Evolutionary conservation across 2,113 vertebrate genomes (phyloP), one percentile per base, ranked within the genome.

Genomic region (Corvus hawaiiensis): DNA sequence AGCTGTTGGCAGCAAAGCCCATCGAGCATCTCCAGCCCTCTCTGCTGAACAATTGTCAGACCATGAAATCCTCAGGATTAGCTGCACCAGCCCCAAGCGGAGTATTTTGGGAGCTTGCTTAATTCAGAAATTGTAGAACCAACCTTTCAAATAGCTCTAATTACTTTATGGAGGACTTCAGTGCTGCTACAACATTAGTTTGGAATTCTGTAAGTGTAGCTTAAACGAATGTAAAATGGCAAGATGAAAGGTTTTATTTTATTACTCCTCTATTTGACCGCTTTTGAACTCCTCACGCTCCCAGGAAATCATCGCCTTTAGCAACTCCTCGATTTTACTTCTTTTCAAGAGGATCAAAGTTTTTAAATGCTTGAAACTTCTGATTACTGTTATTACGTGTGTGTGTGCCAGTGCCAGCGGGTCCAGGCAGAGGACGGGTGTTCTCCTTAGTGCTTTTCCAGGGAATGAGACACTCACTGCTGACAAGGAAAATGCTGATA

Each of bases 321-420:
- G 96, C 76, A 77, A 92, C 73, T 68, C 75, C 94, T 66, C 72
- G 81, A 51, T 95, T 96, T 95, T 94, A 63, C 72, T 84, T 89
- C 88, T 94, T 96, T 96, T 95, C 90, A 90, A 96, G 93, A 95
- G 93, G 95, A 97, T 97, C 94, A 96, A 96, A 94, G 94, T 95
- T 97, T 95, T 91, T 79, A 95, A 95, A 94, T 67, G 93, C 86
- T 92, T 93, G 91, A 90, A 95, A 96, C 90, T 94, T 95, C 79
- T 93, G 95, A 96, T 96, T 81, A 74, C 90, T 93, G 88, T 96
- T 96, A 96, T 97, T 97, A 90, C 6, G 48, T 75, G 84, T 84
- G 30, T 75, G 15, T 67, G 74, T 87, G 88, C 87, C 3, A 3
- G 81, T 68, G 88, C 62, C 87, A 94, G 89, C 35, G 11, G 87